Base-by-base conservation (phyloP, 30 jellyfish, hydroid and myxozoan genomes). In the Chrysaora quinquecirrha region DNA sequence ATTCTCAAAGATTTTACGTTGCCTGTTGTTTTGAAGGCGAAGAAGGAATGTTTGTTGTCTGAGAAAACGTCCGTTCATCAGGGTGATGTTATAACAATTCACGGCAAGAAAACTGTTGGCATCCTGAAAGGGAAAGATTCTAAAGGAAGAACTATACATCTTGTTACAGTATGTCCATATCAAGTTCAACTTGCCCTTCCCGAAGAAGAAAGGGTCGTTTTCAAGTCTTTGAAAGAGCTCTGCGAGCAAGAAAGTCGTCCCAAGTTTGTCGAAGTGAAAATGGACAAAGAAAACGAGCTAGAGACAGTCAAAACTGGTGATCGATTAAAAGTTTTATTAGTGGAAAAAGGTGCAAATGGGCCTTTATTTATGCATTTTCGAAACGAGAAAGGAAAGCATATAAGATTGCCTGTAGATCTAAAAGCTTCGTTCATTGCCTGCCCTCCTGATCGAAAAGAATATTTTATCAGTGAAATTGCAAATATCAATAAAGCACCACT, bases 291-390 rank as follows among this genome's bases (percentile, higher is more conserved):
- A 32, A 38, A 29, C 31, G 76, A 65, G 58, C 76, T 35, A 18
- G 83, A 85, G 25, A 24, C 89, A 3, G 71, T 75, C 16, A 32
- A 47, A 25, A 66, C 62, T 64, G 98, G 96, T 10, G 98, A 91
- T 60, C 89, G 96, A 7, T 48, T 91, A 81, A 91, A 91, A 61
- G 98, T 91, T 30, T 69, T 91, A 24, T 80, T 91, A 2, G 96
- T 76, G 0, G 98, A 91, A 52, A 79, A 72, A 47, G 81, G 86
- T 43, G 91, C 86, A 18, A 67, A 75, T 14, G 95, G 89, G 16
- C 98, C 98, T 0, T 65, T 96, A 20, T 64, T 71, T 72, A 78
- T 91, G 89, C 98, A 91, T 68, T 91, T 85, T 46, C 35, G 98
- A 30, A 85, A 76, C 82, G 87, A 95, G 27, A 54, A 69, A 34